Conservation (phyloP, 2,888 invertebrate genomes). For the Lordiphosa andalusiaca region DNA sequence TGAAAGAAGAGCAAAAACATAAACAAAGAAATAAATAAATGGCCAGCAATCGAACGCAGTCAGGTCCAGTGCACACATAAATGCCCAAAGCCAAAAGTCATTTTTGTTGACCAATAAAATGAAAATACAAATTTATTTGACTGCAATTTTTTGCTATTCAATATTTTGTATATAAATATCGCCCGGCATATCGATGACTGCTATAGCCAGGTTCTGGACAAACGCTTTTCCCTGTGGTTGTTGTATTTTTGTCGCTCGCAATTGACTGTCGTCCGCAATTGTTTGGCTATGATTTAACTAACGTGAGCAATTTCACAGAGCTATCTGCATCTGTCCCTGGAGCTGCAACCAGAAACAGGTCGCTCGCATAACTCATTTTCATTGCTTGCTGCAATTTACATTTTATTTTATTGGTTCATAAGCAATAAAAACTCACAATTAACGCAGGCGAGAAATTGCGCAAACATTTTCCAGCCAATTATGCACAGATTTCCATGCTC, state of each 20-base stretch:
- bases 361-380: conserved; percentile 41
- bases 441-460: conserved; percentile 26
- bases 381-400: conserved; percentile 25
- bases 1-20: conserved; percentile 6
- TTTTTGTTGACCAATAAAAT: conserved; percentile 47
- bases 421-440: conserved; percentile 37
- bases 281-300: conserved; percentile 44
- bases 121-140: conserved; percentile 45
- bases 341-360: conserved; percentile 9
- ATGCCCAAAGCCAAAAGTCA: conserved; percentile 49
- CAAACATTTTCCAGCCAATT: conserved; percentile 53
- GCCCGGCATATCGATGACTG: conserved; percentile 5
- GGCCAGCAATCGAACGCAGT: conserved; percentile 22
- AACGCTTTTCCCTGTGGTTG: conserved; percentile 24
- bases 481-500: conserved; percentile 38
- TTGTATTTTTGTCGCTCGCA: conserved; percentile 36
- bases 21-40: conserved; percentile 24
- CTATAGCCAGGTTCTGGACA: conserved; percentile 2
- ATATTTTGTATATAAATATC: conserved; percentile 8
- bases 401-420: conserved; percentile 46
- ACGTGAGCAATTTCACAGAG: conserved; percentile 6
- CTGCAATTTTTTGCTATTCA: conserved; percentile 25
- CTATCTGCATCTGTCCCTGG: background rate
- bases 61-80: conserved; percentile 36
- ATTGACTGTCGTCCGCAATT: conserved; percentile 45